phyloP scores from a whole-genome alignment of 1,140 invertebrate genomes.

The Megalonaias nervosa region DNA sequence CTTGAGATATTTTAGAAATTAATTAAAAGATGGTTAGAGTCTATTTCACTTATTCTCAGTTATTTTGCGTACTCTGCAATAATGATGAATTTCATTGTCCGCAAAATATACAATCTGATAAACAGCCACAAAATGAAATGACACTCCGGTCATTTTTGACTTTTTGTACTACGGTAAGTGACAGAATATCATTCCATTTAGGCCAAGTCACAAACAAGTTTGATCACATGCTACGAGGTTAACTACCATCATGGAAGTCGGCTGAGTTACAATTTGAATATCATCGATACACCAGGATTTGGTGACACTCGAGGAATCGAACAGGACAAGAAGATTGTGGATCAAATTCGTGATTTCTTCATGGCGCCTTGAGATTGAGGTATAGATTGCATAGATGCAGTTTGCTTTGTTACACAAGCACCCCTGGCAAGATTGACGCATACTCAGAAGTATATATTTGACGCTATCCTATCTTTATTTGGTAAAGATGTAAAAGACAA shows the following conservation, averaged over 20 bases:
- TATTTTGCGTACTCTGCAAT: too few species aligned
- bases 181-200: neutral
- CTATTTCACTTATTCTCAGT: too few species aligned
- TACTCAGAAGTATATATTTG: constrained; percentile 37
- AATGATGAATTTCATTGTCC: too few species aligned
- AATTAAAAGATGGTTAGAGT: too few species aligned
- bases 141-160: too few species aligned
- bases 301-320: constrained; percentile 37
- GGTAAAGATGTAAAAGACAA: constrained; percentile 45
- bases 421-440: constrained; percentile 15
- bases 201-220: constrained; percentile 26
- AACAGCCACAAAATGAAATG: too few species aligned
- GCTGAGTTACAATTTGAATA: constrained; percentile 16
- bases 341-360: constrained; percentile 35
- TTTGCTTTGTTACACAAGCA: constrained; percentile 23
- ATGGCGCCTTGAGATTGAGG: constrained; percentile 4
- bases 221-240: constrained; percentile 35
- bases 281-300: constrained; percentile 30
- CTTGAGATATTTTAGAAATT: too few species aligned
- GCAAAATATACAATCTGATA: too few species aligned
- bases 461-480: constrained; percentile 43
- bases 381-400: constrained; percentile 38
- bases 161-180: too few species aligned
- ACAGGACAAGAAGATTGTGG: constrained; percentile 23
- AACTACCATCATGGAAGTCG: constrained; percentile 1